Evolutionary conservation across 2,797 vertebrate species (phyloP), one percentile per base, ranked within the genome.

Genomic region (Octomys mimax): DNA sequence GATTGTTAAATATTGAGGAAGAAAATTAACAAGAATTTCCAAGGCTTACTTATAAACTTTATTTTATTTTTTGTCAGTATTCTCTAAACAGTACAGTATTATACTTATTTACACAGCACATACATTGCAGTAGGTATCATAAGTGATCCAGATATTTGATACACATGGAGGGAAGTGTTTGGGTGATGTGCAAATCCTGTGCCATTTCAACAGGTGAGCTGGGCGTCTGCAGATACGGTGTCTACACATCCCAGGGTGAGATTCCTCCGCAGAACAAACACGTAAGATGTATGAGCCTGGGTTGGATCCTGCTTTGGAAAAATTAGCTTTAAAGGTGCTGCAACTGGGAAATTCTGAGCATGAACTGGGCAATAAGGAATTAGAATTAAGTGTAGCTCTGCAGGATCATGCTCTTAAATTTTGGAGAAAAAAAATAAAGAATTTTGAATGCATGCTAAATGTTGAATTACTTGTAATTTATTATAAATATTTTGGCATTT

Each of bases 401-500:
- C 73, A 88, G 22, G 2, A 86, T 81, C 59, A 85, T 64, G 22
- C 57, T 62, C 80, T 92, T 77, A 54, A 89, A 75, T 71, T 81
- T 71, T 52, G 71, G 66, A 94, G 49, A 59, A 49, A 62, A 24
- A 75, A 33, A 22, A 80, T 52, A 5, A 36, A 68, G 42, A 52
- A 49, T 79, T 84, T 59, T 0, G 39, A 89, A 95, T 57, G 46
- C 13, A 46, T 66, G 64, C 28, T 71, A 93, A 91, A 68, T 85
- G 22, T 77, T 79, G 87, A 82, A 71, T 89, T 84, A 39, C 64
- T 81, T 46, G 75, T 75, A 89, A 59, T 85, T 96, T 77, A 71
- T 26, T 84, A 81, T 75, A 93, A 96, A 52, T 90, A 90, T 86
- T 59, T 96, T 90, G 82, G 33, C 26, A 46, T 62, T 89, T 49